Evolutionary conservation across 2,888 invertebrate species (phyloP).

Genomic region (Lithosia quadra): DNA sequence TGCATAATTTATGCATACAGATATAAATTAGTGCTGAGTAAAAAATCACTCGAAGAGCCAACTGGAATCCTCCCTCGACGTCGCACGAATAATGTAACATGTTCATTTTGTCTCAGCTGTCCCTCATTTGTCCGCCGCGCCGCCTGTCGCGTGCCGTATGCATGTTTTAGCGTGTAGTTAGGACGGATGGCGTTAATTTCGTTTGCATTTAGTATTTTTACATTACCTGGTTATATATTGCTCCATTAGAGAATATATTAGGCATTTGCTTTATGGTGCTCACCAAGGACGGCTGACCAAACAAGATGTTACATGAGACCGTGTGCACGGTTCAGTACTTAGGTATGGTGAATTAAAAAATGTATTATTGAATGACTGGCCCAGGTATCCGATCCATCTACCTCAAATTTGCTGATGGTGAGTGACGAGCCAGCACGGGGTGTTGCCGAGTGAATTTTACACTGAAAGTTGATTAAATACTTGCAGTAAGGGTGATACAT

Average conservation of each 20-base stretch:
- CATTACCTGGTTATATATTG: neutral
- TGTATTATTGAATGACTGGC: too few species aligned
- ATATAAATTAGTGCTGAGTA: neutral
- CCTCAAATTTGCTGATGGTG: neutral
- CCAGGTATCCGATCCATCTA: neutral
- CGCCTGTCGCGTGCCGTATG: neutral
- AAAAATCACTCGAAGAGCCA: neutral
- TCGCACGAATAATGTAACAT: neutral
- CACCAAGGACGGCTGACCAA: too few species aligned
- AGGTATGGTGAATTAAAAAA: too few species aligned
- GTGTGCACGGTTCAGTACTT: too few species aligned
- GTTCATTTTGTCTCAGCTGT: neutral
- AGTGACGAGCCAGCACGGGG: too few species aligned
- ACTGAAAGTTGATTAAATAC: neutral
- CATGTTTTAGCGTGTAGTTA: neutral
- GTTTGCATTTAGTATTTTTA: neutral
- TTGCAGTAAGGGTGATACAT: neutral
- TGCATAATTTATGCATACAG: neutral
- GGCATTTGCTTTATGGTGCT: neutral
- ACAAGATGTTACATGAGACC: too few species aligned
- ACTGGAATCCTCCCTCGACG: neutral
- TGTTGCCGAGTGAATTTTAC: neutral
- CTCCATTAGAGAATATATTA: neutral
- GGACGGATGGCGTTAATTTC: neutral
- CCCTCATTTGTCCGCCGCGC: neutral